A percentile compares a stretch with the other conserved stretches of the same genome.
phyloP scores from a whole-genome alignment of 2,797 vertebrate genomes.

The Lophotriccus pileatus region DNA sequence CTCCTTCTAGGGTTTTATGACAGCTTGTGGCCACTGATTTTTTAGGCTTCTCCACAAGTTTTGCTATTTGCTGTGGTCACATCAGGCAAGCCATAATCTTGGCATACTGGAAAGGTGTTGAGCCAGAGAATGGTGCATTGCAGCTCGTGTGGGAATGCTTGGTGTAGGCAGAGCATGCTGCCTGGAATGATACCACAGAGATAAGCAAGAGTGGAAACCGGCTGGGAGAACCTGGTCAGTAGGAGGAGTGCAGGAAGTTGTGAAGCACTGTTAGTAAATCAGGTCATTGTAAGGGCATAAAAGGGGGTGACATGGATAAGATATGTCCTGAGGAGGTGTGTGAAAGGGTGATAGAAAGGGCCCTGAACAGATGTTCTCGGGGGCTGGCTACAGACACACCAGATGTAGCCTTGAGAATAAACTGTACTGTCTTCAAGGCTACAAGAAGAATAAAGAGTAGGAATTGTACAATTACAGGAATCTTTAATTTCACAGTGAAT shows the following conservation, averaged over 20 bases:
- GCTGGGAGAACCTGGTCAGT: not conserved
- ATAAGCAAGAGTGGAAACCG: not conserved
- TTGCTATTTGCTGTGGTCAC: not conserved
- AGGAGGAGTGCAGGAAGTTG: not conserved
- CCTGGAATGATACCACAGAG: not conserved
- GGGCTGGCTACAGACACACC: not conserved
- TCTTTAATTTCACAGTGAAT: constrained; percentile 2
- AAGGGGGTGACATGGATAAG: not conserved
- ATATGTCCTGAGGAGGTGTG: not conserved
- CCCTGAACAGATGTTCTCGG: not conserved
- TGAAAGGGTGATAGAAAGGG: not conserved
- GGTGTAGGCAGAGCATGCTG: fast-evolving
- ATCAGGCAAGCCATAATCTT: not conserved
- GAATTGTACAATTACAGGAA: not conserved
- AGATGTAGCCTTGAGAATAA: not conserved
- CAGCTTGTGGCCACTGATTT: not conserved
- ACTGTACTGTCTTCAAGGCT: not conserved
- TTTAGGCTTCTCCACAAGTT: not conserved
- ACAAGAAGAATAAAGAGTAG: not conserved
- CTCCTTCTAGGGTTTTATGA: not conserved
- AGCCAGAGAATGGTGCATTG: not conserved
- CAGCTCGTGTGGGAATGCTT: fast-evolving
- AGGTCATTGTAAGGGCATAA: not conserved
- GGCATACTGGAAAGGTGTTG: not conserved
- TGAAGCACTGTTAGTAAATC: not conserved